phyloP scores from a whole-genome alignment of 2,888 invertebrate species.

The Matsumyia berberina region DNA sequence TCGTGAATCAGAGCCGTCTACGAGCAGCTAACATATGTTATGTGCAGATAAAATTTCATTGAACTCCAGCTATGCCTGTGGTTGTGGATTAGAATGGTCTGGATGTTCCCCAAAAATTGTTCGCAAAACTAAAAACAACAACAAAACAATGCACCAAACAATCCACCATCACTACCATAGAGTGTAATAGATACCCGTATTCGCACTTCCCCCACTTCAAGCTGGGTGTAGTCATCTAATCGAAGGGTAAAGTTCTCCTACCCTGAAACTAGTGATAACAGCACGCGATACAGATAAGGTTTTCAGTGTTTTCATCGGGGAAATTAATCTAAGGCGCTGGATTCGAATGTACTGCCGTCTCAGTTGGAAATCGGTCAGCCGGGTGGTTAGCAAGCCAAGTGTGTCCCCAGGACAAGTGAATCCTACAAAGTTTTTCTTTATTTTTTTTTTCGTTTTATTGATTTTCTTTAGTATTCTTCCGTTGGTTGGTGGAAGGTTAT shows the following conservation, averaged over 20 bases:
- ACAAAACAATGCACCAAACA: conserved; percentile 40
- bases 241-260: conserved; percentile 72
- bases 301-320: conserved; percentile 35
- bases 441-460: background rate
- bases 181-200: conserved; percentile 26
- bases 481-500: conserved; percentile 15
- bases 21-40: background rate
- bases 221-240: conserved; percentile 3
- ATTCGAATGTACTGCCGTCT: conserved; percentile 21
- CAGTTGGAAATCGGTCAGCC: conserved; percentile 67
- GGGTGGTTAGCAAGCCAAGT: conserved; percentile 52
- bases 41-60: conserved; percentile 41
- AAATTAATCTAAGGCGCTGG: conserved; percentile 34
- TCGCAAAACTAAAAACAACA: conserved; percentile 39
- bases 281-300: conserved; percentile 47
- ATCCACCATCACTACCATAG: background rate
- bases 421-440: conserved; percentile 32
- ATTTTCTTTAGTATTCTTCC: conserved; percentile 4
- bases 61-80: background rate
- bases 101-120: background rate
- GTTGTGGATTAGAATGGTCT: background rate
- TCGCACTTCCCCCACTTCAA: background rate
- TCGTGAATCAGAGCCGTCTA: conserved; percentile 16
- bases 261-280: conserved; percentile 58
- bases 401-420: conserved; percentile 30